Base-by-base conservation (phyloP, 2,888 invertebrate genomes). In the Drosophila kanekoi region DNA sequence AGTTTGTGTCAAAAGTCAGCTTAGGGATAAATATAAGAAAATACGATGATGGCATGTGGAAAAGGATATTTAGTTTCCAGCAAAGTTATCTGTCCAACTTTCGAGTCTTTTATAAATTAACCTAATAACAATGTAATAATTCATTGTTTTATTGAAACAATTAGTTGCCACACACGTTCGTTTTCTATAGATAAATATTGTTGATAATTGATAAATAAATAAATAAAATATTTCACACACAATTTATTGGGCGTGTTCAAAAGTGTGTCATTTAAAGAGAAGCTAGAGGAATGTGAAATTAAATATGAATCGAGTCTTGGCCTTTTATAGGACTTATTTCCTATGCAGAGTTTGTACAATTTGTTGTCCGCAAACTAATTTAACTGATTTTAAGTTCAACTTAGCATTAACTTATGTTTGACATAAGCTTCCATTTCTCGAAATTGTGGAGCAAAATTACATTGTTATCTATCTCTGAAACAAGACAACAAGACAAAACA, bases 241-340 rank as follows among this genome's bases (percentile, higher is more conserved):
- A 5, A 3, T 23, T n/a, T 18, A 1, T 4, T n/a, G 40, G 48
- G 35, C 10, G 63, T 32, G 43, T 38, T 23, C 10, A 4, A 9
- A 44, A 38, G 43, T 51, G 6, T 44, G 49, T n/a, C 62, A 60
- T n/a, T 4, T 11, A 16, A 23, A 13, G 1, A n/a, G 11, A 32
- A 43, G 10, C 23, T 1, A 11, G 9, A 6, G 20, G 63, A 63
- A 63, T 63, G 44, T 44, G 49, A 51, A 44, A 51, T 51, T 49
- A n/a, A 44, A 51, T 44, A 23, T 38, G 10, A 63, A 18, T 43
- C 13, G 9, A 20, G 18, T 16, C 3, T 1, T n/a, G 3, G 32
- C 4, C 47, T 11, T 18, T 4, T 43, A n/a, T 10, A 16, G 33
- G 6, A 20, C n/a, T 14, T 35, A 28, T 41, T 60, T 47, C 4